Evolutionary conservation across 1,140 invertebrate genomes (phyloP).

Genomic region (Papilio aristodemus): DNA sequence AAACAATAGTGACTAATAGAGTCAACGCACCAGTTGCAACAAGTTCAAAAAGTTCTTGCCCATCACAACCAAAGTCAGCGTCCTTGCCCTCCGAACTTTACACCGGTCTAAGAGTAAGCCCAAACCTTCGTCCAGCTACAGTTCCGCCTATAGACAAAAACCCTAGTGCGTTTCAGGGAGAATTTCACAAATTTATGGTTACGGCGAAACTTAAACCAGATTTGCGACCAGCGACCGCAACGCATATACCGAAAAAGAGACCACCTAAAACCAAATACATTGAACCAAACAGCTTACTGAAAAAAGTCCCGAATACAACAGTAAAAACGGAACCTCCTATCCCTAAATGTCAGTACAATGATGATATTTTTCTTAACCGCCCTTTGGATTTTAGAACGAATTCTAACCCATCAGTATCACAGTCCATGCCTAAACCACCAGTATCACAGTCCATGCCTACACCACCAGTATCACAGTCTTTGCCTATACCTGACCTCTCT

Average conservation of each 20-base stretch:
- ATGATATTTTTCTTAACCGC: constrained; percentile 61
- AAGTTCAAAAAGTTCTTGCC: neutral
- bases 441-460: neutral
- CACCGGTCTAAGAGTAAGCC: constrained; percentile 42
- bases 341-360: constrained; percentile 69
- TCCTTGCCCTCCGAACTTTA: constrained; percentile 44
- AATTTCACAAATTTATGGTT: constrained; percentile 70
- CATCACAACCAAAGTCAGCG: constrained; percentile 22
- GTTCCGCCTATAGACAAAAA: constrained; percentile 61
- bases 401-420: constrained; percentile 25
- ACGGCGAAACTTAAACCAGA: constrained; percentile 31
- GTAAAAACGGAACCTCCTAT: constrained; percentile 39
- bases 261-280: constrained; percentile 30
- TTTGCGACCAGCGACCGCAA: neutral
- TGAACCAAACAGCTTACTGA: neutral
- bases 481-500: neutral
- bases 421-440: neutral
- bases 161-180: constrained; percentile 64
- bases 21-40: neutral
- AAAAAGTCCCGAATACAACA: constrained; percentile 36
- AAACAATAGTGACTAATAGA: constrained; percentile 22
- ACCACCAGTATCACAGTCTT: neutral
- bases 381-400: constrained; percentile 64
- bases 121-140: constrained; percentile 45
- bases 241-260: constrained; percentile 24